Evolutionary conservation across 2,113 vertebrate species (phyloP).

Genomic region (Cyrtonyx montezumae): DNA sequence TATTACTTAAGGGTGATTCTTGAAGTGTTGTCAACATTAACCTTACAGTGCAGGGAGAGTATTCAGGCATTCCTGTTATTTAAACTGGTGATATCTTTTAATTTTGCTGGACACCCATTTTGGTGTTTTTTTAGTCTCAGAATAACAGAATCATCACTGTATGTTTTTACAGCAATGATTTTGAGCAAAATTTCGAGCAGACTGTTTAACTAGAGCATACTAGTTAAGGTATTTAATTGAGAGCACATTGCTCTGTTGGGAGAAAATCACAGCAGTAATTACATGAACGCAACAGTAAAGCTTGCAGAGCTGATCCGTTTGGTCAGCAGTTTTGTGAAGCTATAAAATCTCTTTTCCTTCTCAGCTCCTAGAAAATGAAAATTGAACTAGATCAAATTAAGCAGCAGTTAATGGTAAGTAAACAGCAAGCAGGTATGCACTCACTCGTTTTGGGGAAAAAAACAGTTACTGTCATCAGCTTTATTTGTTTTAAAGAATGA

Average conservation of each 20-base stretch:
- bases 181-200: background rate
- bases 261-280: background rate
- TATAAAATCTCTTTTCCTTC: background rate
- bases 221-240: background rate
- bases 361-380: conserved; percentile 91
- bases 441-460: background rate
- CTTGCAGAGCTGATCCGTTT: background rate
- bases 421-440: background rate
- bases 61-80: background rate
- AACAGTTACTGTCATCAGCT: conserved; percentile 1
- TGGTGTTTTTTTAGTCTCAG: background rate
- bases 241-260: background rate
- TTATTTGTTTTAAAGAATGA: conserved; percentile 84
- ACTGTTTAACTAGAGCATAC: background rate
- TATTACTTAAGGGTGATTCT: background rate
- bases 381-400: conserved; percentile 92
- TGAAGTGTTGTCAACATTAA: background rate
- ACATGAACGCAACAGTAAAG: background rate
- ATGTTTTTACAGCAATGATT: background rate
- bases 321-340: background rate
- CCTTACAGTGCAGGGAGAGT: background rate
- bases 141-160: background rate
- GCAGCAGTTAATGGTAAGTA: conserved; percentile 87
- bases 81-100: fast-evolving
- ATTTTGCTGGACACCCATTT: background rate